Base-by-base conservation (phyloP, 2,888 invertebrate genomes). In the Pachliopta kotzebuea region DNA sequence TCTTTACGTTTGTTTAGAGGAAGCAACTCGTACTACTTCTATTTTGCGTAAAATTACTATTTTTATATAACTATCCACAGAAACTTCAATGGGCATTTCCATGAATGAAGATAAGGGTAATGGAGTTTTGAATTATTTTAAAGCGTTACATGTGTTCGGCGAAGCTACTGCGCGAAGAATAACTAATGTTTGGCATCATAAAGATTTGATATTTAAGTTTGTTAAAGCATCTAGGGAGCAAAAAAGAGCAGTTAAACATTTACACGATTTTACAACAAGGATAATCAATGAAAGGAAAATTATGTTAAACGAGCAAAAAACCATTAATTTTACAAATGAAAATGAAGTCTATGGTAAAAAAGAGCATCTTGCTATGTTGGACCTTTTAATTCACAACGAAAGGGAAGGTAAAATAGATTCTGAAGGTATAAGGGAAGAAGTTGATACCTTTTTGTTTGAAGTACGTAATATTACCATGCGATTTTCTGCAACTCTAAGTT, bases 371-470 rank as follows among this genome's bases (percentile, higher is more conserved):
- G 94, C 94, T 0, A 94, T 95, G 81, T 77, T 95, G 64, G 95
- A 95, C 80, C 82, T 95, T 37, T 75, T 95, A 7, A 74, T 95
- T 9, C 90, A 93, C 63, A 90, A 93, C 42, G 92, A 91, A 69
- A 87, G 90, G 56, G 89, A 93, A 68, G 93, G 93, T 1, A 85
- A 81, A 8, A 83, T 95, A n/a, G 92, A 92, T 26, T 89, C 93
- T 70, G 77, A 90, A 21, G 94, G 94, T 61, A 93, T 95, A 60
- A 88, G 93, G 62, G 94, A 95, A 75, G 94, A 95, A 84, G 94
- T 95, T 0, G 94, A 95, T 70, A 95, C 95, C 0, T 95, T 95
- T 71, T 93, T 95, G 93, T 95, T 95, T 82, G 95, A 93, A 80
- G 94, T 93, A 77, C 81, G 76, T 50, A 21, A 58, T 49, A 52